Percentiles rank a stretch among this genome's conserved stretches.
Evolutionary conservation across 2,113 vertebrate species (phyloP).

Genomic region (Oreocharis arfaki): DNA sequence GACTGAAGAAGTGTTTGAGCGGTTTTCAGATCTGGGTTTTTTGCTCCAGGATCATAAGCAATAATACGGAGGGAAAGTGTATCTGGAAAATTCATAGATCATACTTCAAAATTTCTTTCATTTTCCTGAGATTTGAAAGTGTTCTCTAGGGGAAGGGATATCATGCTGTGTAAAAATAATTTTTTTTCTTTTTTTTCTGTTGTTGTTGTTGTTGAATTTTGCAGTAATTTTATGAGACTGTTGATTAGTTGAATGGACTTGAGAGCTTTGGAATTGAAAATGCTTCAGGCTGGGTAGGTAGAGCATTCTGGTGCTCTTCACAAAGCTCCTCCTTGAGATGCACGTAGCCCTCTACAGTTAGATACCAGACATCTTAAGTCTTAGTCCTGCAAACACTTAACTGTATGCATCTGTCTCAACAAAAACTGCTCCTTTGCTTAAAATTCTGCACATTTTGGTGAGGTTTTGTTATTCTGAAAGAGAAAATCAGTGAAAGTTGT

Average conservation of each 20-base stretch:
- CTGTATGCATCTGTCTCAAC: background rate
- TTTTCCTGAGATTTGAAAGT: background rate
- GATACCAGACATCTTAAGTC: background rate
- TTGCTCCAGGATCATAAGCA: background rate
- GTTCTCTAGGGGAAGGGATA: background rate
- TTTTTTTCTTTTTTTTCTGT: background rate
- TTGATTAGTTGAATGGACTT: slow-evolving; percentile 68
- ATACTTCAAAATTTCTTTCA: background rate
- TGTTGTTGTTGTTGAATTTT: background rate
- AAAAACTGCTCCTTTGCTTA: background rate
- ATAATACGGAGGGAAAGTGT: background rate
- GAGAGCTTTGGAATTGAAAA: slow-evolving; percentile 67
- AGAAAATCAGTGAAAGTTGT: background rate
- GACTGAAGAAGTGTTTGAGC: background rate
- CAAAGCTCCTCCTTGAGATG: background rate
- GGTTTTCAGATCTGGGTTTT: background rate
- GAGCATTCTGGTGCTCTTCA: background rate
- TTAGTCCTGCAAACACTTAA: background rate
- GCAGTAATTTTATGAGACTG: slow-evolving; percentile 70
- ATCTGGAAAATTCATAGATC: background rate
- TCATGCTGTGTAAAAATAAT: background rate
- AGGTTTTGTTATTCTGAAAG: background rate
- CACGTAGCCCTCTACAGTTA: background rate
- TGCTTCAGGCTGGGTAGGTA: slow-evolving; percentile 70
- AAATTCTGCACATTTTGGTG: background rate